phyloP scores from a whole-genome alignment of 2,797 vertebrate species.

The Halcyon leucocephala region DNA sequence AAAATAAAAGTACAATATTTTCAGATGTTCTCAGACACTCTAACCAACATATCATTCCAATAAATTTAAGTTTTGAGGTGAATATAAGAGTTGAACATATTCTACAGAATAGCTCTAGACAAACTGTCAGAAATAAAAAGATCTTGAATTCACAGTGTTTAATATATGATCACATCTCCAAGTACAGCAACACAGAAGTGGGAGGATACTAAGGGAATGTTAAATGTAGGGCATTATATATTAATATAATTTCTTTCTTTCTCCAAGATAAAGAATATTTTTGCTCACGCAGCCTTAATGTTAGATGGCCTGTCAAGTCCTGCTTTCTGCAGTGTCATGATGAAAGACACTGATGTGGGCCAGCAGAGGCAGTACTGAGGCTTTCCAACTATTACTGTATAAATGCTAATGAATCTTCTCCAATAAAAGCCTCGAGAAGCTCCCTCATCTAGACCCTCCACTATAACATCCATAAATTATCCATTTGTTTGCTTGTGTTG shows the following conservation, averaged over 20 bases:
- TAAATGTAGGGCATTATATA: constrained; percentile 31
- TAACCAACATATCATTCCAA: neutral
- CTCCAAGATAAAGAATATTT: constrained; percentile 33
- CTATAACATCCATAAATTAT: neutral
- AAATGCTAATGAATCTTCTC: neutral
- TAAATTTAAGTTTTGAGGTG: neutral
- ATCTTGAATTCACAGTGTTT: constrained; percentile 4
- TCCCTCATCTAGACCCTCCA: neutral
- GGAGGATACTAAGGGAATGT: constrained; percentile 45
- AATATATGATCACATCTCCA: constrained; percentile 16
- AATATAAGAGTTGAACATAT: neutral
- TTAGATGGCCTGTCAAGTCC: constrained; percentile 19
- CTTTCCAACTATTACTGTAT: neutral
- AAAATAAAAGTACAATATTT: neutral
- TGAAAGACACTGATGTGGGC: constrained; percentile 1
- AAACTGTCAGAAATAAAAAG: neutral
- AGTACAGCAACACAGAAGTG: constrained; percentile 15
- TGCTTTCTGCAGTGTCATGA: constrained; percentile 20
- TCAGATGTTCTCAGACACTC: neutral
- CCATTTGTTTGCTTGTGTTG: neutral
- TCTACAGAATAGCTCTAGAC: neutral
- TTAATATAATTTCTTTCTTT: constrained; percentile 64
- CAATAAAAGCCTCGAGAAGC: neutral
- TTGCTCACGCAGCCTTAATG: neutral
- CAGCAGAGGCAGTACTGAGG: neutral